Base-by-base conservation (phyloP, 2,888 invertebrate genomes). In the Hirudinaria manillensis region DNA sequence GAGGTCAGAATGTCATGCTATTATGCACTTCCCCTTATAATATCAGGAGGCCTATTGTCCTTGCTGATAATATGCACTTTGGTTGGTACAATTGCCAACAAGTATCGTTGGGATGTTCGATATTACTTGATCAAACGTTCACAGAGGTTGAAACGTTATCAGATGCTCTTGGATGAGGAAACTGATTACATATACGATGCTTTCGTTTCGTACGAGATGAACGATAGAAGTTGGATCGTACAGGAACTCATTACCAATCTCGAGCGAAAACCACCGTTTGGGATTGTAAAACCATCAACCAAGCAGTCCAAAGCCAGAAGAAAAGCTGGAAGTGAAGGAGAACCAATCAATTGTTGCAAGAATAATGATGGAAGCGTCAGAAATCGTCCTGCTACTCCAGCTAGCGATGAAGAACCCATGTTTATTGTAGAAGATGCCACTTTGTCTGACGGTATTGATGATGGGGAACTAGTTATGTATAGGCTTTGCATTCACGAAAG, bases 401-500 rank as follows among this genome's bases (percentile, higher is more conserved):
- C 4, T 10, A 10, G 4, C 38, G 3, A 3, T 38, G 10, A 3
- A 38, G 38, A 38, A 38, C 10, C 38, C 3, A 38, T 38, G 10
- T 10, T 10, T 6, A 10, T 38, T 38, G 38, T 38, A 6, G 38
- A 38, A 3, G 38, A 38, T 38, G 38, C 3, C 38, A 10, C n/a
- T n/a, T 6, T 38, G 38, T 38, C 10, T 38, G 10, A 34, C 16
- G 21, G n/a, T n/a, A 29, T 6, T 16, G 24, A 32, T 3, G 56
- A 21, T 3, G 27, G 6, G 56, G 24, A 67, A 6, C 7, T 10
- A 2, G 16, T 27, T 0, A 24, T 27, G 4, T 55, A 61, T 6
- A 65, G 34, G 65, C 66, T 74, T n/a, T 74, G 74, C 65, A 38
- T 74, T 21, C 66, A 61, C 29, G 65, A 74, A 34, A 61, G 74